These are phyloP conservation scores for Thelaira solivaga DNA, from an alignment of 2,888 invertebrate species.

Conservation along the genomic window DNA sequence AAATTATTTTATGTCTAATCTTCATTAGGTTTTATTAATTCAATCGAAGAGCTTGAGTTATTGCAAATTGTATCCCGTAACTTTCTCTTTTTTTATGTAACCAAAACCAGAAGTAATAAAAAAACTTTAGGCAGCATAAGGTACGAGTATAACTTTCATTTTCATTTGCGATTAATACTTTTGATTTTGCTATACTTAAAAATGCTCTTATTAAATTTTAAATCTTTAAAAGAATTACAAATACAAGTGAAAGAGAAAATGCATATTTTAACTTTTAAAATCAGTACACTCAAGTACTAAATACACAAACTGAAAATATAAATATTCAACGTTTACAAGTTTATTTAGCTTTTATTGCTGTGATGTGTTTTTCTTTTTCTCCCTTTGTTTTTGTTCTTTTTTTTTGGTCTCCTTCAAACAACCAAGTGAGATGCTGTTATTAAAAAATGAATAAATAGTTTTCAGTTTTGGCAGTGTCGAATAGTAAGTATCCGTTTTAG, in stretches of 20 bases:
- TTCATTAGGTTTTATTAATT: too few relatives aligned
- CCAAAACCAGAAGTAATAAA: too few relatives aligned
- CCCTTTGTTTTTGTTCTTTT: too few relatives aligned
- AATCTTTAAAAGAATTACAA: constrained; percentile 1
- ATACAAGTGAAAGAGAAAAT: constrained; percentile 7
- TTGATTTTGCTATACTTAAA: too few relatives aligned
- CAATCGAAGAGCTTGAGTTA: too few relatives aligned
- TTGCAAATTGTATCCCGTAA: too few relatives aligned
- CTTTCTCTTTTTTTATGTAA: too few relatives aligned
- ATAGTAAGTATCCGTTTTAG: neutral
- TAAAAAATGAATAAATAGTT: constrained; percentile 12
- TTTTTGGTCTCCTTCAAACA: constrained; percentile 29
- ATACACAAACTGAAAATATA: constrained; percentile 16
- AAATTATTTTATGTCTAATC: too few relatives aligned
- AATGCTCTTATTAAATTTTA: neutral
- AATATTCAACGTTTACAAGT: constrained; percentile 12
- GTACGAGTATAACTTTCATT: too few relatives aligned
- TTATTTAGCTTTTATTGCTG: neutral
- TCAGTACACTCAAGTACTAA: constrained; percentile 28
- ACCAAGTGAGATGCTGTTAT: constrained; percentile 38
- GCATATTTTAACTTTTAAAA: constrained; percentile 30
- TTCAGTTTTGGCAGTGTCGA: neutral
- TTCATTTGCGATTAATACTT: too few relatives aligned
- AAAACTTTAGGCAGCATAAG: too few relatives aligned
- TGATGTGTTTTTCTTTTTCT: neutral